Evolutionary conservation across 2,113 vertebrate genomes (phyloP).

Genomic region (chimpanzee (Pan troglodytes)): NHGRI_mPanTro3-v2.1_pri NC_072416.2:9384001-9384500

Average conservation of each 20-base stretch:
- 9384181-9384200: neutral
- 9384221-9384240: neutral
- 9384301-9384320: neutral
- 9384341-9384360: neutral
- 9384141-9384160: no score
- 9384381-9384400: neutral
- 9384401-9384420: neutral
- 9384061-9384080: no score
- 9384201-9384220: neutral
- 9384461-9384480: neutral
- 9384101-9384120: no score
- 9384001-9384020: no score
- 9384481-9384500: neutral
- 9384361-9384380: neutral
- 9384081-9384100: no score
- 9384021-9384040: no score
- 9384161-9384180: no score
- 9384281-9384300: neutral
- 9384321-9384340: neutral
- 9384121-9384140: no score
- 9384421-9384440: neutral
- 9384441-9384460: neutral
- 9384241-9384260: neutral
- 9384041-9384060: no score
- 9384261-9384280: neutral